Evolutionary conservation across 2,888 invertebrate genomes (phyloP).

Genomic region (Yponomeuta sedellus): DNA sequence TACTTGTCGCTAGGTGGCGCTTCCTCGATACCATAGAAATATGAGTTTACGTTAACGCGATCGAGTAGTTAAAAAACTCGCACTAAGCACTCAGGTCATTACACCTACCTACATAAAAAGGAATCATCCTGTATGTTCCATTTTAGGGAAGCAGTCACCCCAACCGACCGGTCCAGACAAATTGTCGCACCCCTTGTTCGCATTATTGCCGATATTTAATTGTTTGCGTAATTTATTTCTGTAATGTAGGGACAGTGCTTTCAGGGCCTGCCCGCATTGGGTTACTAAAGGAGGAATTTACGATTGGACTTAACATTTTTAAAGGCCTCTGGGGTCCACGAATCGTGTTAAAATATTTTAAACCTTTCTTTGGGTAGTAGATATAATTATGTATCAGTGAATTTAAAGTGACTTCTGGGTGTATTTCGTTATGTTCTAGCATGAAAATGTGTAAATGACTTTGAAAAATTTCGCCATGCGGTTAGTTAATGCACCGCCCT

Average conservation of each 20-base stretch:
- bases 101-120: not conserved
- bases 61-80: too few species aligned
- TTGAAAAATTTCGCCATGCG: too few species aligned
- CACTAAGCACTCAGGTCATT: too few species aligned
- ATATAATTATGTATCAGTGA: too few species aligned
- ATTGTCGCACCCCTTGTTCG: conserved; percentile 75
- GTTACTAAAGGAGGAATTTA: conserved; percentile 21
- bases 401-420: too few species aligned
- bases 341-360: conserved; percentile 6
- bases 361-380: too few species aligned
- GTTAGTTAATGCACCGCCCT: too few species aligned
- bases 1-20: too few species aligned
- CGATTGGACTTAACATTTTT: not conserved
- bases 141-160: conserved; percentile 41
- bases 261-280: conserved; percentile 38
- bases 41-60: too few species aligned
- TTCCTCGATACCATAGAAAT: too few species aligned
- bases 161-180: conserved; percentile 68
- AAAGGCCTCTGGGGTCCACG: not conserved
- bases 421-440: too few species aligned
- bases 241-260: conserved; percentile 36
- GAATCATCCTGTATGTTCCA: not conserved
- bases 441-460: too few species aligned
- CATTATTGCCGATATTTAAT: conserved; percentile 77
- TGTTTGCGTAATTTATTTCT: conserved; percentile 76